Conservation (phyloP, 2,113 vertebrate genomes). For the Chlorodrepanis virens region DNA sequence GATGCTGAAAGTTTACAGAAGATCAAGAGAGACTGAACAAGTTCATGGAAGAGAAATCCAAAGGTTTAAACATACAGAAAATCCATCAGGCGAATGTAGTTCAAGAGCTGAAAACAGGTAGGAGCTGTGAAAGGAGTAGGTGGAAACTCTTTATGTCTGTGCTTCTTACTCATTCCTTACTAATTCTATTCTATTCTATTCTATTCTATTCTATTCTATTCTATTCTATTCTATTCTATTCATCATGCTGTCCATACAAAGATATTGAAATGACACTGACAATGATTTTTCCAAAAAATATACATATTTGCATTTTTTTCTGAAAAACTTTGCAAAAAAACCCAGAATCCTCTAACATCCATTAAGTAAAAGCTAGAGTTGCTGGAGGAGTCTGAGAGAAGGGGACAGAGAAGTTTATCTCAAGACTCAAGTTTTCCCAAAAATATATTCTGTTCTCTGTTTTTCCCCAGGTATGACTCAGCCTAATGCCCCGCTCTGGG, state of each 20-base stretch:
- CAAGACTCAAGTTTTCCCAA: background rate
- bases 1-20: background rate
- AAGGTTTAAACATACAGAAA: background rate
- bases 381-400: background rate
- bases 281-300: background rate
- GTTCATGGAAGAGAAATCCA: background rate
- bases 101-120: background rate
- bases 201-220: background rate
- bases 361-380: background rate
- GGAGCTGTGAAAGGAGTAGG: background rate
- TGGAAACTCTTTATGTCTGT: background rate
- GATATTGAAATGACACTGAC: background rate
- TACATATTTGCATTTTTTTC: background rate
- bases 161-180: background rate
- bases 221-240: background rate
- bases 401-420: background rate
- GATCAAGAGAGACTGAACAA: background rate
- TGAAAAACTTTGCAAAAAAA: background rate
- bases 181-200: background rate
- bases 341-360: background rate
- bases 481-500: rapidly evolving
- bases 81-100: background rate
- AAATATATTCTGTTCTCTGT: background rate
- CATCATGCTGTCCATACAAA: background rate
- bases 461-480: background rate